Evolutionary conservation across 2,888 invertebrate genomes (phyloP).

Genomic region (Loripinus fragilis): DNA sequence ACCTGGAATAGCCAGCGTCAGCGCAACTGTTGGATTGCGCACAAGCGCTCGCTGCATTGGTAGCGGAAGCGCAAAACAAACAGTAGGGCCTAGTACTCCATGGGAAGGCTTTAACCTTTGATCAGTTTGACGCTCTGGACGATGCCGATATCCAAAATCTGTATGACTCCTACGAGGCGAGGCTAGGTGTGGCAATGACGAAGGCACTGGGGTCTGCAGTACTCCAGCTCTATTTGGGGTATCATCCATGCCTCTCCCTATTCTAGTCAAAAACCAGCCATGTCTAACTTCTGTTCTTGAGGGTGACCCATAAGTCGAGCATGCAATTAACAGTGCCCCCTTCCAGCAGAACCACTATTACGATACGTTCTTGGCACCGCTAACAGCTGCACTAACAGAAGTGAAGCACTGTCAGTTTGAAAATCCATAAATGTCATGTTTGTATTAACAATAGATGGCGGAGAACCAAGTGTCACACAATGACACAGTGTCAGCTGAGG

Average conservation of each 20-base stretch:
- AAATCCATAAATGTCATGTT: background rate
- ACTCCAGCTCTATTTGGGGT: background rate
- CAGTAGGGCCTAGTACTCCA: background rate
- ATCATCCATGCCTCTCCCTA: background rate
- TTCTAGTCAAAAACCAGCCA: background rate
- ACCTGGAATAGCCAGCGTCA: too few relatives aligned
- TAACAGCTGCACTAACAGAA: background rate
- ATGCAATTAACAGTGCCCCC: background rate
- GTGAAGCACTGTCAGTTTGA: background rate
- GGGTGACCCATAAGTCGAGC: background rate
- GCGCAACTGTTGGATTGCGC: too few relatives aligned
- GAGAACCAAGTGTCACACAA: background rate
- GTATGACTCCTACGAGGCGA: background rate
- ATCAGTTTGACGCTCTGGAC: background rate
- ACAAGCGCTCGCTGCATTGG: too few relatives aligned
- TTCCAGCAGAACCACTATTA: background rate
- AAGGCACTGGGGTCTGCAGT: background rate
- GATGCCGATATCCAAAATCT: background rate
- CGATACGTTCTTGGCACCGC: background rate
- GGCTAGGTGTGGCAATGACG: background rate
- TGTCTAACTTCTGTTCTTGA: background rate
- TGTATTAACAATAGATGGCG: background rate
- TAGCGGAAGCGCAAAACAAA: background rate
- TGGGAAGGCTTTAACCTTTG: background rate
- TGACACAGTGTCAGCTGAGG: background rate